phyloP scores from a whole-genome alignment of 2,888 invertebrate genomes.

The Ypsolopha sequella region DNA sequence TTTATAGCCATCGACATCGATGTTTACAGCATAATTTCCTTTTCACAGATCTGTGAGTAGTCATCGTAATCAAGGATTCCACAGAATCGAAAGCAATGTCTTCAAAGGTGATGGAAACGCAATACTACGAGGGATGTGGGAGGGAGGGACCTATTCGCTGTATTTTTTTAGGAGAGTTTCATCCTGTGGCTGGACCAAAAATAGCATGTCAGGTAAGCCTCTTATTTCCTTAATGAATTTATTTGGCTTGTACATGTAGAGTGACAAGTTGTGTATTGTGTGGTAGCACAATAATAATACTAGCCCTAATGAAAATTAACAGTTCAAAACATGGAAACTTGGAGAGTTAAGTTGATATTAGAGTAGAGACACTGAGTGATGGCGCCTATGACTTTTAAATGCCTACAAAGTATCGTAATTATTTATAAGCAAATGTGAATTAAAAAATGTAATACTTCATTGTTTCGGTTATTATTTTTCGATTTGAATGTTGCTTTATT shows the following conservation, averaged over 20 bases:
- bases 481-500: too few species aligned
- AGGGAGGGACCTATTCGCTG: constrained; percentile 84
- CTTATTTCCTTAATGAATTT: constrained; percentile 1
- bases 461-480: too few species aligned
- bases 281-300: background rate
- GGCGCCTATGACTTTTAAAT: too few species aligned
- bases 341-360: background rate
- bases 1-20: too few species aligned
- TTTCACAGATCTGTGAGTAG: background rate
- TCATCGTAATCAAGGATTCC: background rate
- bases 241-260: background rate
- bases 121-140: constrained; percentile 73
- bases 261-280: background rate
- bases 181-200: constrained; percentile 84
- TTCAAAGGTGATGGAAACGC: constrained; percentile 52
- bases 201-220: constrained; percentile 83
- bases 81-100: constrained; percentile 16
- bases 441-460: too few species aligned
- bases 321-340: too few species aligned
- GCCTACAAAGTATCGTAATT: too few species aligned
- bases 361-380: too few species aligned
- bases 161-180: constrained; percentile 84
- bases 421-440: too few species aligned
- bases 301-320: background rate
- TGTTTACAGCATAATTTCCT: too few species aligned